Evolutionary conservation across 2,888 invertebrate genomes (phyloP).

Genomic region (Drosophila subsilvestris): DNA sequence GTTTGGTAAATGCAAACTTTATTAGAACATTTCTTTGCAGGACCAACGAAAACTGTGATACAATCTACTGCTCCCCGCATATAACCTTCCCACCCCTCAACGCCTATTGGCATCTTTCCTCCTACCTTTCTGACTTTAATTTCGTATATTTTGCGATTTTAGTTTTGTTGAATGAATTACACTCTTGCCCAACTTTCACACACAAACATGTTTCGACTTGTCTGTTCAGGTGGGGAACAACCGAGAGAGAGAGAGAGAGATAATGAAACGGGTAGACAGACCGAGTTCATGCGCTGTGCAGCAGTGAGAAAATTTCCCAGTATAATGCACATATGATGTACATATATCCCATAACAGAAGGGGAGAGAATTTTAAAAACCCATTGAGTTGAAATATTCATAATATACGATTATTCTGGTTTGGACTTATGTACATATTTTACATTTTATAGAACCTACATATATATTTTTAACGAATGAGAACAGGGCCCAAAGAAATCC

Average conservation of each 20-base stretch:
- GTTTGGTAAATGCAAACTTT: conserved; percentile 78
- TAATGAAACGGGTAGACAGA: conserved; percentile 1
- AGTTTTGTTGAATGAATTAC: conserved; percentile 66
- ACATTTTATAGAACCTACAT: too few species aligned
- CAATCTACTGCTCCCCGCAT: not conserved
- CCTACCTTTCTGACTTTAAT: conserved; percentile 24
- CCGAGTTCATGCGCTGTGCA: conserved; percentile 28
- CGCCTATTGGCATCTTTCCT: not conserved
- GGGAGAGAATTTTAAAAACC: not conserved
- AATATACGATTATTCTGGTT: not conserved
- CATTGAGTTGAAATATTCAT: not conserved
- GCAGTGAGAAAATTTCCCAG: conserved; percentile 22
- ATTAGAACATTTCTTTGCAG: conserved; percentile 64
- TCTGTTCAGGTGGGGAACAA: conserved; percentile 49
- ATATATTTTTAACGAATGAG: too few species aligned
- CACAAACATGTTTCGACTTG: conserved; percentile 27
- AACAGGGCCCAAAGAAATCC: too few species aligned
- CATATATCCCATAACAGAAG: not conserved
- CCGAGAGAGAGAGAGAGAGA: conserved; percentile 12
- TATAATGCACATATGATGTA: too few species aligned
- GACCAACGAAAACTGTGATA: conserved; percentile 37
- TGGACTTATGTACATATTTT: too few species aligned
- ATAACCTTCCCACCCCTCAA: not conserved
- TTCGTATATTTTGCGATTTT: conserved; percentile 49
- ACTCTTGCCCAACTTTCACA: conserved; percentile 25